Conservation (phyloP, 2,888 invertebrate genomes). For the Aethes cnicana region DNA sequence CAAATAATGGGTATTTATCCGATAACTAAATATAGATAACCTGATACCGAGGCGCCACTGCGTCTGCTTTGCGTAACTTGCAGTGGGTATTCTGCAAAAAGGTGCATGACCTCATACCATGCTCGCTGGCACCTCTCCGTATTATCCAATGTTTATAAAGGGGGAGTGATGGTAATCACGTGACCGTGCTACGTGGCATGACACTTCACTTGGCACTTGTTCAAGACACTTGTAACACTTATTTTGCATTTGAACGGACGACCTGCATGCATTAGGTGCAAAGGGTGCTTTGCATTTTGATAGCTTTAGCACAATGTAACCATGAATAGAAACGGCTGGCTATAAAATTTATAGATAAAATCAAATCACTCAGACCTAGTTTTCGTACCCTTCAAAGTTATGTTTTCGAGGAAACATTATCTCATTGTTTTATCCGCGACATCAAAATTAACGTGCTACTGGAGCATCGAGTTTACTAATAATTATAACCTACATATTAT, state of each 20-base stretch:
- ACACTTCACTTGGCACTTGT: constrained; percentile 64
- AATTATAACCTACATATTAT: too few species aligned
- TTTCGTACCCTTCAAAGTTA: too few species aligned
- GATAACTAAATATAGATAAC: constrained; percentile 64
- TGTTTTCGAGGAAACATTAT: too few species aligned
- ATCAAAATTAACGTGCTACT: too few species aligned
- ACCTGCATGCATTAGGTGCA: constrained; percentile 54
- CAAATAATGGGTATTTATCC: constrained; percentile 47
- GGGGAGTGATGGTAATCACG: constrained; percentile 59
- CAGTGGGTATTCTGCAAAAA: constrained; percentile 35
- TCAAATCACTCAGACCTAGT: too few species aligned
- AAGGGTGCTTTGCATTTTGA: constrained; percentile 57
- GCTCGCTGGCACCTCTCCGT: constrained; percentile 43
- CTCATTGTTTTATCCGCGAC: too few species aligned
- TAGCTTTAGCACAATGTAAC: constrained; percentile 33
- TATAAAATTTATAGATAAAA: constrained; percentile 1
- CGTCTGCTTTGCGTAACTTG: constrained; percentile 52
- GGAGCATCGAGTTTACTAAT: too few species aligned
- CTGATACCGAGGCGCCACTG: constrained; percentile 58
- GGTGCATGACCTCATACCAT: constrained; percentile 66
- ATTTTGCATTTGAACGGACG: constrained; percentile 64
- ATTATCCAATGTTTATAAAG: constrained; percentile 71
- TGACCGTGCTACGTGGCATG: constrained; percentile 57
- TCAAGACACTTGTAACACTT: constrained; percentile 63
- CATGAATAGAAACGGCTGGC: constrained; percentile 14